Evolutionary conservation across 2,797 vertebrate species (phyloP).

Genomic region (Delichon dasypus): DNA sequence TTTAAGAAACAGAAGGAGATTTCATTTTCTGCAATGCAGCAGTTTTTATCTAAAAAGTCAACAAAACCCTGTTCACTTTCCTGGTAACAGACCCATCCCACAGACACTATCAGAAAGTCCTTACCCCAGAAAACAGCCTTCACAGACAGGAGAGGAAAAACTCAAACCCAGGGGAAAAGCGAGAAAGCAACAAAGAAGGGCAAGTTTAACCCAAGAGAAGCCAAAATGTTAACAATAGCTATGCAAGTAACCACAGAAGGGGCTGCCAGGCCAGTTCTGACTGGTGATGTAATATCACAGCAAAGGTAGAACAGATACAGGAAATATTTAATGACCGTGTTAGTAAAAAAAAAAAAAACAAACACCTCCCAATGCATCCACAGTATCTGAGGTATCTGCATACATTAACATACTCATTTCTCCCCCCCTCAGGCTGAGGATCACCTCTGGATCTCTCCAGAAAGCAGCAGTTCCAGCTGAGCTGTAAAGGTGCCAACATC

Average conservation of each 20-base stretch:
- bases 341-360: not conserved
- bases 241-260: not conserved
- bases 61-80: not conserved
- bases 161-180: not conserved
- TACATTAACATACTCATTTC: not conserved
- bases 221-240: not conserved
- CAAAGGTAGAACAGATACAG: not conserved
- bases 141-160: not conserved
- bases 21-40: not conserved
- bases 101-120: not conserved
- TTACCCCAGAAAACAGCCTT: not conserved
- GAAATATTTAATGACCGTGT: not conserved
- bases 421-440: not conserved
- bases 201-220: not conserved
- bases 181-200: not conserved
- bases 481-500: not conserved
- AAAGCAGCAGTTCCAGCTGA: not conserved
- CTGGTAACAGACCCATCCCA: not conserved
- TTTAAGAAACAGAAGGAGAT: constrained; percentile 12
- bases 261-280: not conserved
- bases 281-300: not conserved
- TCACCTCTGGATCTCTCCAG: not conserved
- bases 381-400: not conserved
- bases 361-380: not conserved
- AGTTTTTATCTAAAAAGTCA: not conserved